Base-by-base conservation (phyloP, 2,113 vertebrate species). In the Fukomys damarensis region DNA sequence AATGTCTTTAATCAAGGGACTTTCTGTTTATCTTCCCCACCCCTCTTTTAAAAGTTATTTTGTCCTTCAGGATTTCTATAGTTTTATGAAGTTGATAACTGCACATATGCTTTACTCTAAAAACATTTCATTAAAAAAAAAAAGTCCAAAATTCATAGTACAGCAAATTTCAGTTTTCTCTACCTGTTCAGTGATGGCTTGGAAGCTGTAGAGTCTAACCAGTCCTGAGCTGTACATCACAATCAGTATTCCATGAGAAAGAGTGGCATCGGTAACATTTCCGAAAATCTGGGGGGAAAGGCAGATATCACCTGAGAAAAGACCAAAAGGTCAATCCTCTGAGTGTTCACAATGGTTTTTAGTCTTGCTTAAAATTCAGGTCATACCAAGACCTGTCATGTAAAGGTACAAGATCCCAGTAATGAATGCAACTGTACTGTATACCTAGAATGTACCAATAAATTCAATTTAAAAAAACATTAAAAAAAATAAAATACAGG, bases 151-250 rank as follows among this genome's bases (percentile, higher is more conserved):
- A 7, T 30, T 93, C 81, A 86, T 35, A 95, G 49, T 66, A 65
- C 30, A 32, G 54, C 91, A 97, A 96, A 90, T 26, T 92, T 35
- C 0, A 0, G 12, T 79, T 92, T 97, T 95, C 32, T 56, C 98
- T 98, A 99, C 99, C 99, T 99, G 98, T 92, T 99, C 97, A 65
- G 98, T 84, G 97, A 99, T 99, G 96, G 99, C 98, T 96, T 99
- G 99, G 97, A 99, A 99, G 98, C 99, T 99, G 97, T 99, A 99
- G 28, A 99, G 99, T 96, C 98, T 99, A 96, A 99, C 99, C 93
- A 99, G 98, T 95, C 99, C 99, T 58, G 99, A 98, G 97, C 98
- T 99, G 97, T 99, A 98, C 96, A 99, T 99, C 94, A 99, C 99
- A 96, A 99, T 99, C 61, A 99, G 98, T 96, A 99, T 99, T 79